phyloP scores from a whole-genome alignment of 2,888 invertebrate species.

The Cylloceria caligata region DNA sequence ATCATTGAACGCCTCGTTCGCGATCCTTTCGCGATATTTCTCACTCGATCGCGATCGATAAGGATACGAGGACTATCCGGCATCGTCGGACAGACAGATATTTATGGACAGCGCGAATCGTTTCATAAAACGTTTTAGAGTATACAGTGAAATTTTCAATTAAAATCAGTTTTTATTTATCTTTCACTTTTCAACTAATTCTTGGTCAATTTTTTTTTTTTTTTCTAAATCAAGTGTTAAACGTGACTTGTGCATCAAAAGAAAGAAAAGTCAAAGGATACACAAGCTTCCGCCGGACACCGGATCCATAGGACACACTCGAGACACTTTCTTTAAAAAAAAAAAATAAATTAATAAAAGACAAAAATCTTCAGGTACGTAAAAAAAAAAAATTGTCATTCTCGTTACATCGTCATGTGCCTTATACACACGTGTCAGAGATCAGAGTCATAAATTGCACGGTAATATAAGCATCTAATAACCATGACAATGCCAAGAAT shows the following conservation, averaged over 20 bases:
- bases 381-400: neutral
- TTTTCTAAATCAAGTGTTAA: neutral
- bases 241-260: slow-evolving; percentile 13
- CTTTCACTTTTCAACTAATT: neutral
- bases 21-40: slow-evolving; percentile 23
- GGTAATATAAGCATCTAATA: slow-evolving; percentile 48
- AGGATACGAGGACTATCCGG: neutral
- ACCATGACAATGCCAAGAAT: slow-evolving; percentile 57
- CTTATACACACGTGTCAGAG: neutral
- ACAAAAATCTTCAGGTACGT: neutral
- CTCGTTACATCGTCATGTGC: neutral
- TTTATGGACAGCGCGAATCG: neutral
- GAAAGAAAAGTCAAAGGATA: neutral
- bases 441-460: slow-evolving; percentile 48
- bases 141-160: slow-evolving; percentile 1
- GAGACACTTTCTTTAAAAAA: neutral
- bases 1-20: slow-evolving; percentile 3
- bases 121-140: neutral
- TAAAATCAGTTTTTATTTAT: neutral
- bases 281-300: neutral
- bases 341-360: no score
- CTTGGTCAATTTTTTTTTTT: neutral
- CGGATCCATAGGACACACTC: neutral
- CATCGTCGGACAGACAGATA: neutral
- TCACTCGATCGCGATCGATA: neutral